Conservation (phyloP, 2,113 vertebrate genomes). For the Prionailurus bengalensis region DNA sequence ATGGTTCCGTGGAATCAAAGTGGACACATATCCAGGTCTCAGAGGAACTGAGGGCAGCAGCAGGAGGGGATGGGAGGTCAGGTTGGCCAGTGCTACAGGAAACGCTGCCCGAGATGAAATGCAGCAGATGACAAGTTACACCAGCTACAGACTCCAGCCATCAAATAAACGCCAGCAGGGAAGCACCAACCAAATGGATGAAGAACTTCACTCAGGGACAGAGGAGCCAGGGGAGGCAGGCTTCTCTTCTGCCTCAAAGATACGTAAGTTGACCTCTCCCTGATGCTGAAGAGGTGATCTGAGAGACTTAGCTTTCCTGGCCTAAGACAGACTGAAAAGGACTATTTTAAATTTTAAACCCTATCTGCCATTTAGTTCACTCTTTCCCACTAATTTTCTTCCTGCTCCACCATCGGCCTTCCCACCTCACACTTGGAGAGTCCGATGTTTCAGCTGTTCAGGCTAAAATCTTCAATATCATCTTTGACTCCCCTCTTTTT, state of each 20-base stretch:
- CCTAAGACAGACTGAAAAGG: neutral
- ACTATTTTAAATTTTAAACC: neutral
- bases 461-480: neutral
- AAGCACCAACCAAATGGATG: neutral
- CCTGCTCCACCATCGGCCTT: neutral
- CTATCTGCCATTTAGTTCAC: neutral
- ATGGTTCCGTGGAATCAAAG: neutral
- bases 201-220: neutral
- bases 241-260: neutral
- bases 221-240: neutral
- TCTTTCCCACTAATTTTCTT: neutral
- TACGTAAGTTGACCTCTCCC: neutral
- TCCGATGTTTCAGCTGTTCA: neutral
- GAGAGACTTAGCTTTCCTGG: neutral
- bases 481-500: neutral
- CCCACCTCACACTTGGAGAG: neutral
- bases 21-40: neutral
- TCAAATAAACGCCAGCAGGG: neutral
- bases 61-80: neutral
- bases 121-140: neutral
- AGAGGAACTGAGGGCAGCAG: neutral
- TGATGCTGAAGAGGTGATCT: neutral
- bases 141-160: neutral
- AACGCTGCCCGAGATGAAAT: neutral
- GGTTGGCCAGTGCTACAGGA: neutral